Conservation (phyloP, 64 coral and sea anemone species). For the Orbicella faveolata region DNA sequence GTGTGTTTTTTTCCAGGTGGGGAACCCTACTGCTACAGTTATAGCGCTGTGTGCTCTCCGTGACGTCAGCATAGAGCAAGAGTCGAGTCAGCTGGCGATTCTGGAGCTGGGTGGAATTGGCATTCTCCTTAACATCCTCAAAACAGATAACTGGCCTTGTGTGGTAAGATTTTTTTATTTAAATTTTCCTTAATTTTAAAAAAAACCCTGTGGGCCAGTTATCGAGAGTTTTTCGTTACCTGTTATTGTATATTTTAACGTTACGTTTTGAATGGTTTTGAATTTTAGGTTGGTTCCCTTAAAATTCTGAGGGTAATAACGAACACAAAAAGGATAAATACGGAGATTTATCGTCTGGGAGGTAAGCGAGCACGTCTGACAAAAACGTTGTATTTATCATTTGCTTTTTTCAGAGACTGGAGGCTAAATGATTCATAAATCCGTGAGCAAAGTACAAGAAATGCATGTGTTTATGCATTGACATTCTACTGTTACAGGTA, state of each 20-base stretch:
- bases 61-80: slow-evolving; percentile 66
- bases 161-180: slow-evolving; percentile 49
- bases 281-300: slow-evolving; percentile 79
- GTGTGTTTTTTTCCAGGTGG: slow-evolving; percentile 52
- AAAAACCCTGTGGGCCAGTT: not conserved
- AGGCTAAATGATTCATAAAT: too few relatives aligned
- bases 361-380: slow-evolving; percentile 36
- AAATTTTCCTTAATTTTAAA: not conserved
- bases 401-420: too few relatives aligned
- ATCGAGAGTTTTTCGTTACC: too few relatives aligned
- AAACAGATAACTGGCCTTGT: slow-evolving; percentile 77
- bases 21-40: slow-evolving; percentile 92
- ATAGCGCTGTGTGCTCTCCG: slow-evolving; percentile 82
- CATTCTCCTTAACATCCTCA: slow-evolving; percentile 80
- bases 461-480: too few relatives aligned
- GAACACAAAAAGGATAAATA: slow-evolving; percentile 68
- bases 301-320: slow-evolving; percentile 68
- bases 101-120: slow-evolving; percentile 67
- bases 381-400: not conserved
- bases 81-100: slow-evolving; percentile 64
- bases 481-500: slow-evolving; percentile 15
- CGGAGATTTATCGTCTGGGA: slow-evolving; percentile 71
- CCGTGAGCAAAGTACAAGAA: too few relatives aligned
- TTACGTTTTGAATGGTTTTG: not conserved
- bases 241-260: not conserved